These are phyloP conservation scores for Microcebus lehilahytsara DNA, from an alignment of 2,113 vertebrate species.

Conservation along the genomic window DNA sequence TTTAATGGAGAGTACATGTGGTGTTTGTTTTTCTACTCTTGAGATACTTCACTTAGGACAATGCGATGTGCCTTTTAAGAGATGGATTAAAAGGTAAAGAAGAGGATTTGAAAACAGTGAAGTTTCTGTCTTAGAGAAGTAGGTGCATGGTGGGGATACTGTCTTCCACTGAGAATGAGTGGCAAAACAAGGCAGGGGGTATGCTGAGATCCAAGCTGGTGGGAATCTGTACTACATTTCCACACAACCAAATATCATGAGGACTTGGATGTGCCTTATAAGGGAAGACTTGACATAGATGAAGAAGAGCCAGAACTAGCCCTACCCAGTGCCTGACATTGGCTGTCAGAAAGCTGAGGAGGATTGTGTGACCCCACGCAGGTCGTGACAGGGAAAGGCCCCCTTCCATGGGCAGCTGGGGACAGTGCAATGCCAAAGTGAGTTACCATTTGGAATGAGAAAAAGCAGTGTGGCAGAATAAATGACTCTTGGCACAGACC, in stretches of 20 bases:
- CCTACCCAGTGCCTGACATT: neutral
- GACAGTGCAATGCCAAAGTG: fast-evolving
- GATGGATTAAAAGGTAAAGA: neutral
- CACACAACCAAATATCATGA: neutral
- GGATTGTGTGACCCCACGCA: neutral
- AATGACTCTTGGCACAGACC: neutral
- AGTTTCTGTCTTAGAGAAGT: neutral
- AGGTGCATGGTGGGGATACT: no score
- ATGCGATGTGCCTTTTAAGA: neutral
- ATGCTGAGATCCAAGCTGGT: neutral
- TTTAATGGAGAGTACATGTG: no score
- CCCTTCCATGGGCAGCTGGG: neutral
- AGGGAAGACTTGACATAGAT: neutral
- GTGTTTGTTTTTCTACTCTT: no score
- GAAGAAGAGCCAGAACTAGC: neutral
- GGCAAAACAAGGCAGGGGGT: neutral
- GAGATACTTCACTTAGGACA: no score
- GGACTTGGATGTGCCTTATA: no score
- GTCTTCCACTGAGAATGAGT: neutral
- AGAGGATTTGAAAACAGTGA: neutral
- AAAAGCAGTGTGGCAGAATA: neutral
- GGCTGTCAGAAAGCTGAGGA: no score
- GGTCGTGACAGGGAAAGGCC: neutral
- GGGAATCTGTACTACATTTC: neutral
- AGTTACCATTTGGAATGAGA: neutral